A percentile compares a stretch with the other conserved stretches of the same genome.
These are phyloP conservation scores for Polymixis flavicincta DNA, from an alignment of 2,888 invertebrate genomes.

Conservation along the genomic window DNA sequence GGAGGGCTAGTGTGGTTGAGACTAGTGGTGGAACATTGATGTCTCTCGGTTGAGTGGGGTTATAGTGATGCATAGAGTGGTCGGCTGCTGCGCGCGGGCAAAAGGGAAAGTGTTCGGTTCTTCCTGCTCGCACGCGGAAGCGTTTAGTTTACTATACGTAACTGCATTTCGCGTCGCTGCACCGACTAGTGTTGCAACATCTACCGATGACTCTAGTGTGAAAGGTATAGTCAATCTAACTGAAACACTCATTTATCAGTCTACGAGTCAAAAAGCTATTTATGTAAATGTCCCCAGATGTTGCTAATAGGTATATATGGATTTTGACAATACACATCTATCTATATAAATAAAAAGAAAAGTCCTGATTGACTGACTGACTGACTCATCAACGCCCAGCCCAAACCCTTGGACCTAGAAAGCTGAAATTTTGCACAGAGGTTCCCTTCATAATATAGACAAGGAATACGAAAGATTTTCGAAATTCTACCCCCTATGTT, in stretches of 20 bases:
- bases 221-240: slow-evolving; percentile 42
- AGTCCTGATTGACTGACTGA: too few relatives aligned
- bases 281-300: slow-evolving; percentile 17
- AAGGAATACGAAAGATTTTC: too few relatives aligned
- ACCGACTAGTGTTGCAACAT: slow-evolving; percentile 65
- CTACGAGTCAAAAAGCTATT: slow-evolving; percentile 46
- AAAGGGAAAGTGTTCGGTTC: slow-evolving; percentile 89
- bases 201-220: slow-evolving; percentile 64
- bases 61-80: slow-evolving; percentile 84
- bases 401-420: too few relatives aligned
- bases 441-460: too few relatives aligned
- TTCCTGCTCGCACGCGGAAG: slow-evolving; percentile 90
- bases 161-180: slow-evolving; percentile 80
- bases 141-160: slow-evolving; percentile 84
- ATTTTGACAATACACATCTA: not conserved
- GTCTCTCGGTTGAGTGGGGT: slow-evolving; percentile 74
- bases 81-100: slow-evolving; percentile 89
- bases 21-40: slow-evolving; percentile 55
- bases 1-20: slow-evolving; percentile 59
- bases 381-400: too few relatives aligned
- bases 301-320: not conserved
- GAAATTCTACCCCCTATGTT: too few relatives aligned
- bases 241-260: slow-evolving; percentile 51
- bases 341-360: too few relatives aligned
- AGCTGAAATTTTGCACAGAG: too few relatives aligned